phyloP scores from a whole-genome alignment of 2,113 vertebrate species.

The Megaceryle maxima region DNA sequence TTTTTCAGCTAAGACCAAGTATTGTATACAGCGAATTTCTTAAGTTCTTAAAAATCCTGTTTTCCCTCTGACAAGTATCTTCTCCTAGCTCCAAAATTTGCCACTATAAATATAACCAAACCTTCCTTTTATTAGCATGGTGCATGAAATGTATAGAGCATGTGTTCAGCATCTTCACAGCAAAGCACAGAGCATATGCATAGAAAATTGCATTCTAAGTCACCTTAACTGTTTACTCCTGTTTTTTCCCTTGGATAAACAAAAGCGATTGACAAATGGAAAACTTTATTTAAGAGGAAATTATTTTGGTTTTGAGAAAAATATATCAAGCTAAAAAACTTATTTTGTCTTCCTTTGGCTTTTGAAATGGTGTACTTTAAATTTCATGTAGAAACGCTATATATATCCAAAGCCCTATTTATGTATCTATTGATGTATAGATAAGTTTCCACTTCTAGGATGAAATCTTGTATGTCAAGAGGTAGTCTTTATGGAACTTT shows the following conservation, averaged over 20 bases:
- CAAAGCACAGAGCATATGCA: constrained; percentile 13
- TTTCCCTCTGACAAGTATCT: not conserved
- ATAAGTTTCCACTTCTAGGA: not conserved
- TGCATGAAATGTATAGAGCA: not conserved
- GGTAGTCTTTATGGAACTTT: not conserved
- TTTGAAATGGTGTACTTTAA: not conserved
- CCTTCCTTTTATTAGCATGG: not conserved
- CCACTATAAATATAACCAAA: not conserved
- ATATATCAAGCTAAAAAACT: not conserved
- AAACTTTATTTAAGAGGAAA: constrained; percentile 13
- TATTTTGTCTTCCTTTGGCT: not conserved
- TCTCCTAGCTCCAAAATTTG: not conserved
- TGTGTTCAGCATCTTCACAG: not conserved
- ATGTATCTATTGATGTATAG: not conserved
- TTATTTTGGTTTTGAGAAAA: constrained; percentile 15
- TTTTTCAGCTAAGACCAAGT: not conserved
- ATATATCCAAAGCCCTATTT: not conserved
- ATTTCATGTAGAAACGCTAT: not conserved
- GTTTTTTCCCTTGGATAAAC: not conserved
- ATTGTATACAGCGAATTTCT: not conserved
- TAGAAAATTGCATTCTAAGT: constrained; percentile 20
- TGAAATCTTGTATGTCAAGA: not conserved
- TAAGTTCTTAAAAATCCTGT: not conserved
- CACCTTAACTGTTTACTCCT: constrained; percentile 27
- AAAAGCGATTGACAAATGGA: not conserved